A percentile compares a stretch with the other conserved stretches of the same genome.
Conservation (phyloP, 2,113 vertebrate species). For the Fukomys damarensis region DNA sequence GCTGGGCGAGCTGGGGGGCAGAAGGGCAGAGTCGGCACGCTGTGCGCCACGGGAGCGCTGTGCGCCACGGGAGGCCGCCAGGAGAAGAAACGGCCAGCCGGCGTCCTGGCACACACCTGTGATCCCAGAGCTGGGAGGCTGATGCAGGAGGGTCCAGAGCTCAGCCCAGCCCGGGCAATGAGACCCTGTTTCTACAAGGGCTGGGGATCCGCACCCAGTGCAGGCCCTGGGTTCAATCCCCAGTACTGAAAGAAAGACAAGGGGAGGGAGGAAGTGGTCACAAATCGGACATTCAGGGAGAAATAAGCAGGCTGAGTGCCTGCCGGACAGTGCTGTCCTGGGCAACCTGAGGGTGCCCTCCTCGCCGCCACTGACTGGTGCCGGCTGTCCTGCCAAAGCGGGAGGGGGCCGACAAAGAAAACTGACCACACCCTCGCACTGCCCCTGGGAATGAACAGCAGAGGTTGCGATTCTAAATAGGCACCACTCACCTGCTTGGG, state of each 20-base stretch:
- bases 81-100: no score
- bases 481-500: no score
- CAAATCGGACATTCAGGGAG: neutral
- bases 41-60: no score
- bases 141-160: neutral
- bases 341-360: neutral
- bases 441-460: no score
- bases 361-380: neutral
- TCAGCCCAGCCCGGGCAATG: neutral
- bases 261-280: neutral
- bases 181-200: neutral
- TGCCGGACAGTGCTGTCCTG: neutral
- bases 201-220: neutral
- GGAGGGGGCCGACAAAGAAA: no score
- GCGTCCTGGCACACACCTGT: neutral
- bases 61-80: no score
- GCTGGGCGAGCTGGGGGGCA: conserved; percentile 10
- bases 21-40: no score
- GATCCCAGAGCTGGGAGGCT: neutral
- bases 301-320: neutral
- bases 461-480: no score
- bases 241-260: neutral
- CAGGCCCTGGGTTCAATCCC: neutral
- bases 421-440: no score
- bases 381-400: no score